Conservation (phyloP, 30 jellyfish, hydroid and myxozoan species). For the Nemopilema nomurai region DNA sequence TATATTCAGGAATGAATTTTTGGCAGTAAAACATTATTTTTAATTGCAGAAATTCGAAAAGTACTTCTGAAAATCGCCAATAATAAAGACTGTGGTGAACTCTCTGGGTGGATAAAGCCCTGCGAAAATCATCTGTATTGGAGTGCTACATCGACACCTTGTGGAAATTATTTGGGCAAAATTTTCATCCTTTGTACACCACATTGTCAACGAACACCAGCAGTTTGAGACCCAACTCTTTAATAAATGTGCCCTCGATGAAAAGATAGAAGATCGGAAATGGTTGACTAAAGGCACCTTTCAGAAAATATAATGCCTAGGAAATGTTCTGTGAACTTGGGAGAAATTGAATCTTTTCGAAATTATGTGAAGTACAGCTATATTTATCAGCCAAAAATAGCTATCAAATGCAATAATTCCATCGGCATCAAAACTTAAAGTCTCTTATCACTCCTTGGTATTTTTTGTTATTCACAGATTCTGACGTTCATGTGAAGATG, state of each 20-base stretch:
- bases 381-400: too few species aligned
- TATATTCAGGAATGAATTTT: background rate
- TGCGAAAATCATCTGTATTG: background rate
- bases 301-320: too few species aligned
- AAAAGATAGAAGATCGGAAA: background rate
- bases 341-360: too few species aligned
- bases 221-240: background rate
- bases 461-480: too few species aligned
- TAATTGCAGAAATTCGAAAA: background rate
- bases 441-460: too few species aligned
- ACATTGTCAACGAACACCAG: background rate
- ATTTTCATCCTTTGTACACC: background rate
- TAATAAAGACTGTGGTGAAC: background rate
- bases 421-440: too few species aligned
- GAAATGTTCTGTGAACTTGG: too few species aligned
- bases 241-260: background rate
- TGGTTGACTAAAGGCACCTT: background rate
- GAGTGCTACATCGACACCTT: conserved; percentile 33
- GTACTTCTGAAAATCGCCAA: background rate
- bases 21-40: background rate
- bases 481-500: too few species aligned
- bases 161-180: conserved; percentile 11
- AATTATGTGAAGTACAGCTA: too few species aligned
- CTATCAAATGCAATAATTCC: too few species aligned
- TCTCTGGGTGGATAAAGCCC: background rate